A percentile compares a stretch with the other conserved stretches of the same genome.
phyloP scores from a whole-genome alignment of 2,797 vertebrate genomes.

The Dipus sagitta region DNA sequence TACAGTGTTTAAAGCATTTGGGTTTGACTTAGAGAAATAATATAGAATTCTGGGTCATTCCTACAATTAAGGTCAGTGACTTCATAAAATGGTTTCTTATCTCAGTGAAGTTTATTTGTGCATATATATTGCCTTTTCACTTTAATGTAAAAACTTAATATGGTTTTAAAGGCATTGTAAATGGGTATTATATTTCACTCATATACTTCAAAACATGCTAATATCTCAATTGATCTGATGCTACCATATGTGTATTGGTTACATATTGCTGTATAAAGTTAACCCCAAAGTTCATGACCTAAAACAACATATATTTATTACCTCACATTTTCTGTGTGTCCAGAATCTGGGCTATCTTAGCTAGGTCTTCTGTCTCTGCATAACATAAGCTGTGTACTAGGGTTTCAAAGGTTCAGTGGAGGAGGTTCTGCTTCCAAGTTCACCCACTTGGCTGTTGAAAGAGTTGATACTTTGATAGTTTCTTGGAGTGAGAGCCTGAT shows the following conservation, averaged over 20 bases:
- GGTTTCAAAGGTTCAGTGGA: fast-evolving
- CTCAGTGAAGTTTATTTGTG: not conserved
- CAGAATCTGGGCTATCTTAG: not conserved
- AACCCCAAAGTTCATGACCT: not conserved
- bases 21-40: not conserved
- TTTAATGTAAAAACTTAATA: not conserved
- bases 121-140: not conserved
- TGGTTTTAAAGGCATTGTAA: not conserved
- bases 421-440: not conserved
- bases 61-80: not conserved
- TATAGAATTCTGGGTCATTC: not conserved
- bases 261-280: not conserved
- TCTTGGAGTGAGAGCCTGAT: not conserved
- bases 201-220: not conserved
- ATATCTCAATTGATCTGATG: not conserved
- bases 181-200: not conserved
- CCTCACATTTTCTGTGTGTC: not conserved
- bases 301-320: not conserved
- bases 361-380: not conserved
- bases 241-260: not conserved
- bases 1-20: not conserved
- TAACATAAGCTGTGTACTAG: not conserved
- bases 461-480: too few relatives aligned
- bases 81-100: too few relatives aligned
- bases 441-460: not conserved